Evolutionary conservation across 2,797 vertebrate genomes (phyloP).

Genomic region (Megalops cyprinoides): DNA sequence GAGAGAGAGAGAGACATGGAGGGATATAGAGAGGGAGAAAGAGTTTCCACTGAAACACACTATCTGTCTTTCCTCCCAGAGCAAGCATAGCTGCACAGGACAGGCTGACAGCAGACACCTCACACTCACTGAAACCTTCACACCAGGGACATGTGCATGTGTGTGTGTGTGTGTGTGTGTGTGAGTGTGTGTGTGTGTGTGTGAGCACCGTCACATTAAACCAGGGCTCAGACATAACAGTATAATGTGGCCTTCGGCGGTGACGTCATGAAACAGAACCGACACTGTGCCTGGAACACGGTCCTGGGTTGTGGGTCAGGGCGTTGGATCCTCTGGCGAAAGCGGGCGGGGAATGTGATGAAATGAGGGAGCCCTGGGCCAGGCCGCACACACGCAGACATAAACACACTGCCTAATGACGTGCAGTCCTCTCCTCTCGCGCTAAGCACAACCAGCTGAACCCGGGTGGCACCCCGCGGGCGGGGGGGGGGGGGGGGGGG

Average conservation of each 20-base stretch:
- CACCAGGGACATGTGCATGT: slow-evolving; percentile 51
- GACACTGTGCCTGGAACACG: neutral
- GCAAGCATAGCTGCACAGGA: neutral
- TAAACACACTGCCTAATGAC: slow-evolving; percentile 79
- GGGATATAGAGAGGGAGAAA: too few relatives aligned
- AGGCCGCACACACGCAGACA: slow-evolving; percentile 79
- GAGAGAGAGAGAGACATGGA: neutral
- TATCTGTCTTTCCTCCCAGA: neutral
- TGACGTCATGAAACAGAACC: neutral
- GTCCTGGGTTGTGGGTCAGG: slow-evolving; percentile 20
- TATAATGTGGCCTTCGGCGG: neutral
- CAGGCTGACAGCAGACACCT: neutral
- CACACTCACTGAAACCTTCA: neutral
- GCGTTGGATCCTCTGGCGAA: slow-evolving; percentile 45
- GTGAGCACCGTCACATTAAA: neutral
- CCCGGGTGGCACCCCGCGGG: slow-evolving; percentile 77
- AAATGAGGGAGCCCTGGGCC: slow-evolving; percentile 66
- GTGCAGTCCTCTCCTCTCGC: slow-evolving; percentile 62
- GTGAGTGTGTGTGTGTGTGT: slow-evolving; percentile 2
- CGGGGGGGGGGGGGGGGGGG: slow-evolving; percentile 80
- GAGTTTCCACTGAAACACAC: neutral
- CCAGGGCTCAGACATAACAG: too few relatives aligned
- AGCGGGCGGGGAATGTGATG: slow-evolving; percentile 65
- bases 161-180: slow-evolving; percentile 10
- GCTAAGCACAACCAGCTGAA: slow-evolving; percentile 76